Conservation (phyloP, 2,113 vertebrate genomes). For the Hyperopisus bebe region DNA sequence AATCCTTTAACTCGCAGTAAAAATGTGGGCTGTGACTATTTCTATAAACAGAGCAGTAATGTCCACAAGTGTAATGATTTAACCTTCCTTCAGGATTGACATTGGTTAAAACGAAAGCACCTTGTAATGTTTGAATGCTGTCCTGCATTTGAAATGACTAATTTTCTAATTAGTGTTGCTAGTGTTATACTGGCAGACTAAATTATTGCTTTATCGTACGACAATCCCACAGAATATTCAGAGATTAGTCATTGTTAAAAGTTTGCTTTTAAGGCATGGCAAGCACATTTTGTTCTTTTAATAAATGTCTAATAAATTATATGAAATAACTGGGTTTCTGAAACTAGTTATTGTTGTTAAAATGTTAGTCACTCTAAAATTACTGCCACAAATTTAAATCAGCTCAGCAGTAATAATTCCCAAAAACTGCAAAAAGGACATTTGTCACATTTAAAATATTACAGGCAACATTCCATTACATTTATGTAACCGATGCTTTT, state of each 20-base stretch:
- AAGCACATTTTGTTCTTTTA: not conserved
- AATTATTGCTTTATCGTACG: not conserved
- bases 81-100: constrained; percentile 5
- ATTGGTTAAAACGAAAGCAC: not conserved
- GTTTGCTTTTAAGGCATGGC: not conserved
- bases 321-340: not conserved
- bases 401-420: not conserved
- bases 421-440: not conserved
- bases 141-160: not conserved
- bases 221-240: not conserved
- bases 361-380: not conserved
- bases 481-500: not conserved
- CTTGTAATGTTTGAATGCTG: constrained; percentile 14
- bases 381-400: not conserved
- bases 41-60: not conserved
- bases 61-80: constrained; percentile 22
- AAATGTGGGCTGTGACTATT: not conserved
- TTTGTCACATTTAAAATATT: not conserved
- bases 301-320: constrained; percentile 10
- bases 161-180: not conserved
- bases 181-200: not conserved
- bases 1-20: not conserved
- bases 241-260: not conserved
- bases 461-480: not conserved
- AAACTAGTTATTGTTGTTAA: not conserved